phyloP scores from a whole-genome alignment of 2,797 vertebrate species.

The Pipistrellus pipistrellus region DNA sequence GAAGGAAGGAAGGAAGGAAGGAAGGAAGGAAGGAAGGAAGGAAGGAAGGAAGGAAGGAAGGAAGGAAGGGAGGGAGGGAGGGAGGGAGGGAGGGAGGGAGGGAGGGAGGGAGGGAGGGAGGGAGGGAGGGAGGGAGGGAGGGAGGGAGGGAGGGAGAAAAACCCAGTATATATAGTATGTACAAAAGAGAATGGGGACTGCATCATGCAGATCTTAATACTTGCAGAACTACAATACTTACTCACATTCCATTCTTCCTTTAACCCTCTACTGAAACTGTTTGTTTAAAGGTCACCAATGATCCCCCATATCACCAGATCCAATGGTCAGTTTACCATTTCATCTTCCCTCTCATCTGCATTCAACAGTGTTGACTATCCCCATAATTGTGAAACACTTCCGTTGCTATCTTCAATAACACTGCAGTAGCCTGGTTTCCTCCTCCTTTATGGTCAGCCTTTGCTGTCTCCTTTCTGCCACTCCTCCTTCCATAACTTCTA shows the following conservation, averaged over 20 bases:
- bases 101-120: rapidly evolving
- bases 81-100: too few relatives aligned
- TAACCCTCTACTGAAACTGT: neutral
- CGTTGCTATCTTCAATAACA: neutral
- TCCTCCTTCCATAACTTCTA: neutral
- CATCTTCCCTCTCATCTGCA: neutral
- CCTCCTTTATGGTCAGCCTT: neutral
- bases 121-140: too few relatives aligned
- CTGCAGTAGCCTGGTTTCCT: neutral
- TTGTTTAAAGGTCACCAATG: neutral
- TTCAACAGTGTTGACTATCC: neutral
- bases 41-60: too few relatives aligned
- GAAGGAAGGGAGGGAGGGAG: too few relatives aligned
- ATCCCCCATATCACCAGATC: neutral
- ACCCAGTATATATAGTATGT: neutral
- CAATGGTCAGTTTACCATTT: neutral
- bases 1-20: too few relatives aligned
- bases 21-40: too few relatives aligned
- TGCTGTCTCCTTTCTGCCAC: neutral
- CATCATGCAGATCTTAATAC: neutral
- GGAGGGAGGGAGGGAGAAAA: neutral
- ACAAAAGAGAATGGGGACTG: neutral
- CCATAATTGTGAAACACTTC: neutral
- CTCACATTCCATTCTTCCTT: neutral
- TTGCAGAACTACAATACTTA: neutral